Conservation (phyloP, 1,140 invertebrate genomes). For the Tribolium castaneum region DNA sequence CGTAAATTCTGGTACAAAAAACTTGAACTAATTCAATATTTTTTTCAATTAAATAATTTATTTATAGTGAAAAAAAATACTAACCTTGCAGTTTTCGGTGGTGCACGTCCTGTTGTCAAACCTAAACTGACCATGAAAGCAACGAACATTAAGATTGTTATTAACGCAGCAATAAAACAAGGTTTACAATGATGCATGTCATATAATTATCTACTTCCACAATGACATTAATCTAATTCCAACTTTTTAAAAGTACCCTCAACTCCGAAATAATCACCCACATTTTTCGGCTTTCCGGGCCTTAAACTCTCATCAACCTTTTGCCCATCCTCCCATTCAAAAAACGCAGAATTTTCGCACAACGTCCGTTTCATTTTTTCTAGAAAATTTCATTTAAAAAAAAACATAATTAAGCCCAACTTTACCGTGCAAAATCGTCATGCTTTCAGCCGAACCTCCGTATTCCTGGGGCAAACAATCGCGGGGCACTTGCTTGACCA, state of each 20-base stretch:
- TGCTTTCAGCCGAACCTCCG: slow-evolving; percentile 64
- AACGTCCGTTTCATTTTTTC: slow-evolving; percentile 54
- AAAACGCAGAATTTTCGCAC: slow-evolving; percentile 67
- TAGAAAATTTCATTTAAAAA: too few species aligned
- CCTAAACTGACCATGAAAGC: background rate
- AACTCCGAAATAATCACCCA: slow-evolving; percentile 73
- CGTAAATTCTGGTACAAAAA: too few species aligned
- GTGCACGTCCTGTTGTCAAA: background rate
- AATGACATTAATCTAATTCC: slow-evolving; percentile 71
- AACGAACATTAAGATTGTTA: background rate
- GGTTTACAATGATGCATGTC: background rate
- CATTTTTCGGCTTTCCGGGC: slow-evolving; percentile 74
- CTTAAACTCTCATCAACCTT: slow-evolving; percentile 72
- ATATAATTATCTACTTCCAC: background rate
- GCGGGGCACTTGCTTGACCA: slow-evolving; percentile 56
- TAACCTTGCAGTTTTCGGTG: background rate
- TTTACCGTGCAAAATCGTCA: slow-evolving; percentile 54
- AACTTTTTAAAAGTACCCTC: slow-evolving; percentile 81
- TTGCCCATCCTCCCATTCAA: slow-evolving; percentile 67
- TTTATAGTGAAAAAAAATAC: too few species aligned
- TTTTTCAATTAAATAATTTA: too few species aligned
- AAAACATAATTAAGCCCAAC: background rate
- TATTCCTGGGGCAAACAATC: slow-evolving; percentile 67
- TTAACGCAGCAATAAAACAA: background rate
- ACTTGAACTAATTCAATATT: too few species aligned